Evolutionary conservation across 1,140 invertebrate species (phyloP), one percentile per base, ranked within the genome.

Genomic region (Aphaenogaster rudis): DNA sequence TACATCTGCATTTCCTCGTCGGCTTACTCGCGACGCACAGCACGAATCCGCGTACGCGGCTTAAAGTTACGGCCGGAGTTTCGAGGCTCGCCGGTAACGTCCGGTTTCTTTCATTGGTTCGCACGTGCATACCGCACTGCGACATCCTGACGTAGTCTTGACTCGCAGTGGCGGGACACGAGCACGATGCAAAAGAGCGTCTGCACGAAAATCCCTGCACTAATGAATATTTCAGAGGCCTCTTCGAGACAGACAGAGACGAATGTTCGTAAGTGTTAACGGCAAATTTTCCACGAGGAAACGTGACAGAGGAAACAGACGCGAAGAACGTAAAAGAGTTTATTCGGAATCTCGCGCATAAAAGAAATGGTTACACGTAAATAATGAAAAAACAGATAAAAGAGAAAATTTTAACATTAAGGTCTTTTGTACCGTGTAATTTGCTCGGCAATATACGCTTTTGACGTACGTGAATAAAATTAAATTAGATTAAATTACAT

Each of bases 111-210:
- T 88, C 45, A 72, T 78, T 77, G 77, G 76, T 17, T 71, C 50
- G 69, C 52, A 64, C 42, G 52, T 88, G 82, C 71, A 86, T 90
- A 90, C 88, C 88, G 88, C 84, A 90, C 45, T 90, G 88, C 88
- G 88, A 89, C 88, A 89, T 86, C 88, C 88, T 74, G 54, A 69
- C 85, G 64, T 79, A 79, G 42, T 33, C 13, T 80, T 33, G 13
- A 5, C 45, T 67, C 52, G 42, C 42, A 42, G 11, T 48, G 48
- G 39, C 82, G 82, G 5, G 42, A 86, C 69, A 42, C 69, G 28
- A 21, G 17, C 39, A 42, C 36, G 64, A 71, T 69, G 74, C 82
- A 54, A 86, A 78, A 77, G 72, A 57, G 21, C 45, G 74, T 50
- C 15, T 74, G 13, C n/a, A 66, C 33, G 72, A 45, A 78, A 80